Base-by-base conservation (phyloP, 64 coral and sea anemone species). In the Astreopora myriophthalma region DNA sequence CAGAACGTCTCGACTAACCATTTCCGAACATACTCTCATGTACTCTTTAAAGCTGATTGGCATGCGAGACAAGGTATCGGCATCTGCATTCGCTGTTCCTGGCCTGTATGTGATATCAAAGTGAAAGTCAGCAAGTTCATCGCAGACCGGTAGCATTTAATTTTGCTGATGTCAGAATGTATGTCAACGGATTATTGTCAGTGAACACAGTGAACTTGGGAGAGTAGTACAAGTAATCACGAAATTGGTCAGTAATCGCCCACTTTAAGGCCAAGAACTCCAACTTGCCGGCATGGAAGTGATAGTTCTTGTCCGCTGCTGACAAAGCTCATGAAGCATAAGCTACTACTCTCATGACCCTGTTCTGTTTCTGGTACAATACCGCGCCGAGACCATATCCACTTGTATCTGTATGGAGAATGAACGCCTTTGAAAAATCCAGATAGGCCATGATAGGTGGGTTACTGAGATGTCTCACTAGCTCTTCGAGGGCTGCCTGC, bases 171-270 rank as follows among this genome's bases (percentile, higher is more conserved):
- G 25, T 63, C 57, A 85, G 60, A 12, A 85, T 85, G n/a, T 85
- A 85, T 22, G 82, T 85, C 61, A 85, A 34, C 11, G 82, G 60
- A 28, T 68, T 84, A 19, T 84, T 84, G 34, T 84, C 80, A 36
- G 80, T 84, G 33, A 58, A 84, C 55, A 84, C 80, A 34, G 29
- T 84, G 33, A 84, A 84, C 20, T 65, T 48, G 22, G 48, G 58
- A 8, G 29, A 33, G 24, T 85, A 66, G 20, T 85, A 85, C 1
- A 84, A 28, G 23, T 65, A 65, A 34, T 65, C 80, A 25, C 31
- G 16, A 20, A 84, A 65, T 62, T 65, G 57, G 13, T 84, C 58
- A 10, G 55, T 36, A 3, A 60, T 28, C 3, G 48, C 76, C 76
- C 76, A 80, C 17, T 80, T 80, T 14, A 80, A 48, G 7, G 76